phyloP scores from a whole-genome alignment of 2,888 invertebrate genomes.

The Silvanus unidentatus region DNA sequence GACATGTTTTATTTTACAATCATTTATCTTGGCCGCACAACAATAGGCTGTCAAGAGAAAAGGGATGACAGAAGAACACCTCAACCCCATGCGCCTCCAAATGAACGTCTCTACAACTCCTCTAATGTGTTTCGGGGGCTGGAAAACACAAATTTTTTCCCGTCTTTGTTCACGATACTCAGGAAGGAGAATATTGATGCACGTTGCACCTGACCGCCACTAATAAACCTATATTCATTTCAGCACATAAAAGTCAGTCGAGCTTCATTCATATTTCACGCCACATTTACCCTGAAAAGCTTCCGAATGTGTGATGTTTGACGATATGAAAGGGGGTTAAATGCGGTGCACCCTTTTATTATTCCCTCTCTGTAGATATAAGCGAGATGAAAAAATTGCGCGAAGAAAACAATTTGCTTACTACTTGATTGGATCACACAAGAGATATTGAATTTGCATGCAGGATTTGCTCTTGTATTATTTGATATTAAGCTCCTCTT shows the following conservation, averaged over 20 bases:
- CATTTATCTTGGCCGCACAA: constrained; percentile 47
- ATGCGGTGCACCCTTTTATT: too few relatives aligned
- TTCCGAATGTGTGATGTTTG: constrained; percentile 4
- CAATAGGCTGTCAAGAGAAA: constrained; percentile 44
- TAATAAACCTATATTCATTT: constrained; percentile 1
- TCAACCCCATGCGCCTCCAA: constrained; percentile 22
- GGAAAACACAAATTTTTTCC: not conserved
- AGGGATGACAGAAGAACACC: constrained; percentile 43
- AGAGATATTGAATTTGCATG: not conserved
- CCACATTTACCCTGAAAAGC: constrained; percentile 24
- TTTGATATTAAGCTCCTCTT: constrained; percentile 3
- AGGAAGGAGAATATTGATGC: too few relatives aligned
- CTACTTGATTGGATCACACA: too few relatives aligned
- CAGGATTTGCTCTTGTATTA: constrained; percentile 15
- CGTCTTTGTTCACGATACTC: too few relatives aligned
- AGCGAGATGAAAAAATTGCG: too few relatives aligned
- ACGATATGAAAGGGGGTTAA: too few relatives aligned
- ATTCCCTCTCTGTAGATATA: too few relatives aligned
- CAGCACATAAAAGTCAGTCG: not conserved
- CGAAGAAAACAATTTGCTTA: too few relatives aligned
- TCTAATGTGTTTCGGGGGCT: too few relatives aligned
- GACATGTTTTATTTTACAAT: constrained; percentile 44
- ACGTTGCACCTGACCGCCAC: not conserved
- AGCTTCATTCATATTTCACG: constrained; percentile 28
- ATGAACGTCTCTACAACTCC: not conserved